phyloP scores from a whole-genome alignment of 2,797 vertebrate species.

The Brachymystax lenok region DNA sequence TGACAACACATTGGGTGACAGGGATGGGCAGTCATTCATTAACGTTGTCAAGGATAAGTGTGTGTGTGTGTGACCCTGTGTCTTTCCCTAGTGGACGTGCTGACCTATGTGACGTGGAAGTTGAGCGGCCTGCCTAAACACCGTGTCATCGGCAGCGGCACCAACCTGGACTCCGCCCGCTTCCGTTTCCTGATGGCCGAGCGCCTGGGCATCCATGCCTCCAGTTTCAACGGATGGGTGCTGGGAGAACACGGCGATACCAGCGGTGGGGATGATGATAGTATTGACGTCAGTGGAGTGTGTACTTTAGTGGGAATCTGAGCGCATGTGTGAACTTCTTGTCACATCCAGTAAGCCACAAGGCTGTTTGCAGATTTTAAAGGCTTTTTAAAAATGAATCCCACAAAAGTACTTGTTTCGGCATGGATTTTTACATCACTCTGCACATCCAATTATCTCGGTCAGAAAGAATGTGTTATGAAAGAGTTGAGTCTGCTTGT shows the following conservation, averaged over 20 bases:
- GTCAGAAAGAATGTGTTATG: too few relatives aligned
- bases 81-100: slow-evolving; percentile 84
- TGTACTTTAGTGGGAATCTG: too few relatives aligned
- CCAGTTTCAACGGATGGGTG: slow-evolving; percentile 94
- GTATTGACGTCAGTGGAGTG: too few relatives aligned
- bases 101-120: slow-evolving; percentile 97
- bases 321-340: too few relatives aligned
- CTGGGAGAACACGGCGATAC: slow-evolving; percentile 96
- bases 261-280: slow-evolving; percentile 79
- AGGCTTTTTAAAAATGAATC: too few relatives aligned
- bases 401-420: too few relatives aligned
- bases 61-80: background rate
- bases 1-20: background rate
- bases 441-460: too few relatives aligned
- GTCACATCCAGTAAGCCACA: too few relatives aligned
- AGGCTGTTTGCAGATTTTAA: too few relatives aligned
- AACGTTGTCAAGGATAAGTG: background rate
- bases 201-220: slow-evolving; percentile 87
- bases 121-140: slow-evolving; percentile 93
- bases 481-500: too few relatives aligned
- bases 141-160: slow-evolving; percentile 94
- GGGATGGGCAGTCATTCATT: background rate
- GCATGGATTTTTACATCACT: too few relatives aligned
- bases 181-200: slow-evolving; percentile 93
- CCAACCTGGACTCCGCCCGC: slow-evolving; percentile 94